phyloP scores from a whole-genome alignment of 2,797 vertebrate species.

The Epinephelus malabaricus region DNA sequence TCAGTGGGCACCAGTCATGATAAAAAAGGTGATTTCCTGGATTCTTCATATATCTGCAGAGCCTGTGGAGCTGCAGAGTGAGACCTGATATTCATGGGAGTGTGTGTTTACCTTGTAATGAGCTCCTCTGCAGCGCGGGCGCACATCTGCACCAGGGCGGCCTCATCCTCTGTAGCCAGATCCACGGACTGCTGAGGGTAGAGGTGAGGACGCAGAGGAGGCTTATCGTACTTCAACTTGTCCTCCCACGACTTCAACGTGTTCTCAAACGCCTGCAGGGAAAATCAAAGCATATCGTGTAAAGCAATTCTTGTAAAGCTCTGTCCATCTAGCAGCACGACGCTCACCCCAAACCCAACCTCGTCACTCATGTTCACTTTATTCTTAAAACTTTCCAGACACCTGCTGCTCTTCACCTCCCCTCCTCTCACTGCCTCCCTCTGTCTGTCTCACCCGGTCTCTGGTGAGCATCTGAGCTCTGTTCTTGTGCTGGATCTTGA shows the following conservation, averaged over 20 bases:
- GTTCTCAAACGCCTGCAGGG: slow-evolving; percentile 94
- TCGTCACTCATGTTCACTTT: not conserved
- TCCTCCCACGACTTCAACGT: slow-evolving; percentile 99
- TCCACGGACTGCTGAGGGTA: slow-evolving; percentile 95
- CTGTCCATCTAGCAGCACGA: not conserved
- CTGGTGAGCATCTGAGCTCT: slow-evolving; percentile 98
- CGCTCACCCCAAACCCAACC: not conserved
- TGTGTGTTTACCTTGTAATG: slow-evolving; percentile 89
- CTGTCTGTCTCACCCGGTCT: slow-evolving; percentile 88
- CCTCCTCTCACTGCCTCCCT: not conserved
- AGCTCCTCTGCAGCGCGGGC: slow-evolving; percentile 96
- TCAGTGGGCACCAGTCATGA: not conserved
- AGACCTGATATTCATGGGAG: not conserved
- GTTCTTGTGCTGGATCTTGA: slow-evolving; percentile 99
- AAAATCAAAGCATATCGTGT: not conserved
- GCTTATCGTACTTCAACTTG: slow-evolving; percentile 95
- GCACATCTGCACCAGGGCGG: slow-evolving; percentile 91
- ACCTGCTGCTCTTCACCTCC: not conserved
- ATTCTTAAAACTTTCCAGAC: not conserved
- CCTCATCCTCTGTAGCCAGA: slow-evolving; percentile 94
- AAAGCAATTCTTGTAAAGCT: not conserved
- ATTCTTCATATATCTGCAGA: not conserved
- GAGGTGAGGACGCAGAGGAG: slow-evolving; percentile 92
- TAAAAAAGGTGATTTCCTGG: not conserved
- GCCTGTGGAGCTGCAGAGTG: not conserved